These are phyloP conservation scores for Erpornis zantholeuca DNA, from an alignment of 2,113 vertebrate genomes.

Conservation along the genomic window DNA sequence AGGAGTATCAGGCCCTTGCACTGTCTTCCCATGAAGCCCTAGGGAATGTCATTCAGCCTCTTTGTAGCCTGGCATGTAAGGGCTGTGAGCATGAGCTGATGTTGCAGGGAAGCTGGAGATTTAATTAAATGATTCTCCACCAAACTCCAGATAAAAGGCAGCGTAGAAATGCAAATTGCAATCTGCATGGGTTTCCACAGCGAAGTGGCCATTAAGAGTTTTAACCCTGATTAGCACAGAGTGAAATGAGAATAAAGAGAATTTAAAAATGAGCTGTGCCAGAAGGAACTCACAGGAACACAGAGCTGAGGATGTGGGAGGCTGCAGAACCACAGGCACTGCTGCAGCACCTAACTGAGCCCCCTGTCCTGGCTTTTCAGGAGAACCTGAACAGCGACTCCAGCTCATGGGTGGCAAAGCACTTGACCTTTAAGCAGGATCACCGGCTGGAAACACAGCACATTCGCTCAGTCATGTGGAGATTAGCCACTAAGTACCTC, in stretches of 20 bases:
- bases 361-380: constrained; percentile 51
- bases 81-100: background rate
- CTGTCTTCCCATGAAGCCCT: background rate
- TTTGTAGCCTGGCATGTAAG: background rate
- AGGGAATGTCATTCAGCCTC: background rate
- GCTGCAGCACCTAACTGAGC: background rate
- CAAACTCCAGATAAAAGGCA: background rate
- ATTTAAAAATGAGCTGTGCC: too few relatives aligned
- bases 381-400: constrained; percentile 70
- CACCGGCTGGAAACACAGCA: constrained; percentile 82
- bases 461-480: constrained; percentile 84
- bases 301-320: background rate
- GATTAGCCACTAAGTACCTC: constrained; percentile 82
- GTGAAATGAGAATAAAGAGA: background rate
- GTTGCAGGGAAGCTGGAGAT: background rate
- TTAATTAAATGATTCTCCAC: background rate
- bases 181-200: accelerated
- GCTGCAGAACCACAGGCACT: background rate
- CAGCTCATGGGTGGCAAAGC: constrained; percentile 64
- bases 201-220: background rate
- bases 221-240: background rate
- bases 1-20: background rate
- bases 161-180: background rate
- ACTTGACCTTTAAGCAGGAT: constrained; percentile 85
- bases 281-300: background rate